A percentile compares a stretch with the other conserved stretches of the same genome.
phyloP scores from a whole-genome alignment of 2,888 invertebrate species.

The Macaria notata region DNA sequence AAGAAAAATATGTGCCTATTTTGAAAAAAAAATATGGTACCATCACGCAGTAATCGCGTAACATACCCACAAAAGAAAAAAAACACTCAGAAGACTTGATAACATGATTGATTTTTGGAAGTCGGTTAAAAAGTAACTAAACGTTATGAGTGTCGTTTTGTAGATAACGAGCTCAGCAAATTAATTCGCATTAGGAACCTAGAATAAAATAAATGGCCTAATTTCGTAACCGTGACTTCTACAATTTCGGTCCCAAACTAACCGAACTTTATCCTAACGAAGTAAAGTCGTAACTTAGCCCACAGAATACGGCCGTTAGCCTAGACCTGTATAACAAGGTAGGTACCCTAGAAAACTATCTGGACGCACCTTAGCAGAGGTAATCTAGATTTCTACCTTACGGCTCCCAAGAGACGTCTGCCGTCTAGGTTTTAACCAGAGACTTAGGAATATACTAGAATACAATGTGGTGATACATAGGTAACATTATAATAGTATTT shows the following conservation, averaged over 20 bases:
- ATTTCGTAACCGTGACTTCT: background rate
- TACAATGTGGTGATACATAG: background rate
- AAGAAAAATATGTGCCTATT: too few species aligned
- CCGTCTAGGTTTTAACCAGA: slow-evolving; percentile 20
- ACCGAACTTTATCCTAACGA: background rate
- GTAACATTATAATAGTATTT: background rate
- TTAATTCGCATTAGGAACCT: too few species aligned
- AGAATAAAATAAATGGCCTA: too few species aligned
- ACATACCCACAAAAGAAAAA: too few species aligned
- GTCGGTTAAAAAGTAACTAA: too few species aligned
- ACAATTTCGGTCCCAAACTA: background rate
- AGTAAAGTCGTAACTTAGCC: slow-evolving; percentile 12
- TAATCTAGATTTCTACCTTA: slow-evolving; percentile 46
- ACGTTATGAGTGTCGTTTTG: too few species aligned
- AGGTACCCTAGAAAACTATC: slow-evolving; percentile 23
- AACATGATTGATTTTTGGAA: too few species aligned
- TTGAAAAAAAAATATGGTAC: too few species aligned
- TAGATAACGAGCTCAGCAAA: too few species aligned
- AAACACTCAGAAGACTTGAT: too few species aligned
- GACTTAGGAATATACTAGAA: too few species aligned
- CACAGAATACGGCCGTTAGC: slow-evolving; percentile 6
- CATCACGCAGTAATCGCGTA: too few species aligned
- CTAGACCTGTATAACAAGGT: slow-evolving; percentile 5
- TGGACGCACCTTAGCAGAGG: slow-evolving; percentile 34
- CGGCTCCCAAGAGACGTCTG: slow-evolving; percentile 33